These are phyloP conservation scores for Podarcis siculus DNA, from an alignment of 2,797 vertebrate genomes.

Conservation along the genomic window DNA sequence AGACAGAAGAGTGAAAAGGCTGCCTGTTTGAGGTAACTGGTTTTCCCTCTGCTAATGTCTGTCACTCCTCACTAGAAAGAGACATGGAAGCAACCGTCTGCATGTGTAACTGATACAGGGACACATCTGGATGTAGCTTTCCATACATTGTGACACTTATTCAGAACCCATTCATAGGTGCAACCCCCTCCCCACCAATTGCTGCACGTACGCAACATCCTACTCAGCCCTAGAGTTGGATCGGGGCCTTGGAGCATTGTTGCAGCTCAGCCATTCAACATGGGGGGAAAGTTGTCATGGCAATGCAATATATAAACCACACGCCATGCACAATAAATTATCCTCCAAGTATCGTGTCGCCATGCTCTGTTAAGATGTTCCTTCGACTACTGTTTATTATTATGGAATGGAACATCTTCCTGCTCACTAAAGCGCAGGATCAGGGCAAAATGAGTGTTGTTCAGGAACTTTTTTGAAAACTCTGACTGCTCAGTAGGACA, in stretches of 20 bases:
- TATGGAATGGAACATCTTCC: neutral
- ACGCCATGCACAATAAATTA: slow-evolving; percentile 43
- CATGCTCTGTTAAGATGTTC: accelerated
- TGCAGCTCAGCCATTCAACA: neutral
- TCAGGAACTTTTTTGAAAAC: slow-evolving; percentile 22
- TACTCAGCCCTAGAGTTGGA: neutral
- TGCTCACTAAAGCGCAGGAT: slow-evolving; percentile 14
- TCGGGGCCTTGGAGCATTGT: neutral
- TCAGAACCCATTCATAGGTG: too few species aligned
- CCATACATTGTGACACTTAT: neutral
- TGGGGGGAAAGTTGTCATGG: slow-evolving; percentile 12
- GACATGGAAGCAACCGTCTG: neutral
- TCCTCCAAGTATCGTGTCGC: slow-evolving; percentile 26
- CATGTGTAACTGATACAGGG: neutral
- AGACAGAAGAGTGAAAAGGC: neutral
- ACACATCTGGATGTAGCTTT: neutral
- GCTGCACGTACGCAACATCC: too few species aligned
- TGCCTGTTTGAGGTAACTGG: neutral
- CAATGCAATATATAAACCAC: slow-evolving; percentile 13
- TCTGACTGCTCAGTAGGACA: slow-evolving; percentile 64
- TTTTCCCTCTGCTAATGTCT: neutral
- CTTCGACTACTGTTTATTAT: slow-evolving; percentile 43
- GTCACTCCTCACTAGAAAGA: neutral
- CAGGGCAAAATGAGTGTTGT: slow-evolving; percentile 40
- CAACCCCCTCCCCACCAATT: neutral